Conservation (phyloP, 2,113 vertebrate species). For the Picathartes gymnocephalus region DNA sequence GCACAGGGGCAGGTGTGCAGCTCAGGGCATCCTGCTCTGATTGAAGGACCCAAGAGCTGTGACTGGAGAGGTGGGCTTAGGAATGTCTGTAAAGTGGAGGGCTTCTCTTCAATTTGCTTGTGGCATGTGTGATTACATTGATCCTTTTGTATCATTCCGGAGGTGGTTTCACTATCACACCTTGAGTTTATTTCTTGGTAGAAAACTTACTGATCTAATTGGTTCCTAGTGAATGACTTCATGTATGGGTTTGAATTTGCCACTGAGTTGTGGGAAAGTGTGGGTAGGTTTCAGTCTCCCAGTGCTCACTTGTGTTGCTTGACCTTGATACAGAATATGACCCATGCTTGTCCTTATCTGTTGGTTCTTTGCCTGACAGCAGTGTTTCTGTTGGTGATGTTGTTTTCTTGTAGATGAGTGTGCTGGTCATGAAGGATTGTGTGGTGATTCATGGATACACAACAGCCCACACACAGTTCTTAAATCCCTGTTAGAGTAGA, state of each 20-base stretch:
- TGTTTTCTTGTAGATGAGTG: neutral
- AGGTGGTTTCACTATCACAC: rapidly evolving
- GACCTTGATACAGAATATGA: neutral
- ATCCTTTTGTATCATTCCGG: neutral
- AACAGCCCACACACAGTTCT: neutral
- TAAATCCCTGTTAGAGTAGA: neutral
- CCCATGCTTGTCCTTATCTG: rapidly evolving
- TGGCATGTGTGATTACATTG: neutral
- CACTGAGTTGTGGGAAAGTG: neutral
- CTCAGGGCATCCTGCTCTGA: rapidly evolving
- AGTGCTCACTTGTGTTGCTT: neutral
- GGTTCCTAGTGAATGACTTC: neutral
- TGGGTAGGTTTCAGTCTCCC: neutral
- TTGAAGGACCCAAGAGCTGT: neutral
- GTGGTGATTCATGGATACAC: neutral
- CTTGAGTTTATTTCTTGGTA: neutral
- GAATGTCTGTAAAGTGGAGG: neutral
- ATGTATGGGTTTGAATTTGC: neutral
- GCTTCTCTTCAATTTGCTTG: neutral
- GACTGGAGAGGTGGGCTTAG: neutral
- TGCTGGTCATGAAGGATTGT: neutral
- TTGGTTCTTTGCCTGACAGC: neutral
- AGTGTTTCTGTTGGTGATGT: neutral
- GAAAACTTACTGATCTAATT: neutral
- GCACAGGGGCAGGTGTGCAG: neutral